Base-by-base conservation (phyloP, 2,797 vertebrate genomes). In the Gallinago solitaria region DNA sequence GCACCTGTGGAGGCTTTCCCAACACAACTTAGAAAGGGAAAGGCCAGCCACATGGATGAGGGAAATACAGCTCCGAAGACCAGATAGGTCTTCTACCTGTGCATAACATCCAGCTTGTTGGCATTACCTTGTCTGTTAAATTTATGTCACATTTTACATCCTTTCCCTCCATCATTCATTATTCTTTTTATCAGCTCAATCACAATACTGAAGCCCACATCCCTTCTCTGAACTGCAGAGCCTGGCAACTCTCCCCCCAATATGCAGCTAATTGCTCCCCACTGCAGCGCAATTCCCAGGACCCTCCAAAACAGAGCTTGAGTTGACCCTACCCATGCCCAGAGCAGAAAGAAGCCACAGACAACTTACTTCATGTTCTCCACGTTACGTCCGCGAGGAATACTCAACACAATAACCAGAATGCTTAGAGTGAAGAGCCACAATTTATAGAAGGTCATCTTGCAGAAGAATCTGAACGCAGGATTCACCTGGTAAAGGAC, bases 381-480 rank as follows among this genome's bases (percentile, higher is more conserved):
- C 35, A n/a, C 20, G 0, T 37, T 71, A 37, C 85, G 90, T 74
- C 92, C 92, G 2, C 19, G 88, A 56, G 96, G 93, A 74, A 96
- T 63, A 33, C 88, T 83, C 37, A 83, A 11, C 21, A 95, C 30
- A 48, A 91, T 28, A 35, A 78, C 39, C 10, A 30, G 56, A 28
- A 45, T 23, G 57, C 85, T 45, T 15, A 86, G 0, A 28, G 48
- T 33, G 35, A 91, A 91, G 61, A 96, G 2, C 88, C 93, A 96
- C 64, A 93, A 0, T 51, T 80, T 95, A 5, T 78, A 96, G 80
- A 96, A 94, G 69, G 53, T 59, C 86, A 75, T 90, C 92, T 91
- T 95, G 92, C 92, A 96, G 73, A 88, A 94, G 61, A 77, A 94
- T 60, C 85, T 95, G 83, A 96, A 96, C 2, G 76, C 37, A 67